Conservation (phyloP, 2,888 invertebrate species). For the Eristalinus sepulchralis region DNA sequence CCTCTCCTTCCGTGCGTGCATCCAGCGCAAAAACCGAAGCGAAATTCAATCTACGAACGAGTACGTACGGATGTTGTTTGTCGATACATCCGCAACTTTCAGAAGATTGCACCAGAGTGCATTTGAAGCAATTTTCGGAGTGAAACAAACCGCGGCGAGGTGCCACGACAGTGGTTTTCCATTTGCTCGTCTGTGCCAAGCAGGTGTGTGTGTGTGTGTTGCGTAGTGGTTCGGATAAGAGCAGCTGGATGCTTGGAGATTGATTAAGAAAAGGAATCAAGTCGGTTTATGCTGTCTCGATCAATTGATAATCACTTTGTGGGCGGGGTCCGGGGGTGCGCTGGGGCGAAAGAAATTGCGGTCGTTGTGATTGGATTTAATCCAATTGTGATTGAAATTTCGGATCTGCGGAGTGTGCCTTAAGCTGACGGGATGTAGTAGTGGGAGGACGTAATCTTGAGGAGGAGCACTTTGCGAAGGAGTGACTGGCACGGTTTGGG, state of each 20-base stretch:
- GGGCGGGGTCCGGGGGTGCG: no score
- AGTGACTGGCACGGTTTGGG: no score
- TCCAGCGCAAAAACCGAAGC: constrained; percentile 14
- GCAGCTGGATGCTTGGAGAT: neutral
- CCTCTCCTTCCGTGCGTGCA: neutral
- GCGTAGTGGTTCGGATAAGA: neutral
- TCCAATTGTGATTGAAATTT: neutral
- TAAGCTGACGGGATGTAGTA: no score
- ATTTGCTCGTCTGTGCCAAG: neutral
- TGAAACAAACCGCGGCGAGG: neutral
- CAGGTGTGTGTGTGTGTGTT: neutral
- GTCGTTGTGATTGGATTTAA: neutral
- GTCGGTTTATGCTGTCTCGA: constrained; percentile 5
- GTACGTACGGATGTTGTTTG: constrained; percentile 34
- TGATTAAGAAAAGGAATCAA: constrained; percentile 42
- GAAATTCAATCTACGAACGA: constrained; percentile 54
- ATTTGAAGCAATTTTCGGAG: constrained; percentile 48
- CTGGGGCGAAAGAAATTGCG: neutral
- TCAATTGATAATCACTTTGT: neutral
- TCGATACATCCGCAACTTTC: constrained; percentile 61
- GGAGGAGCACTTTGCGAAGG: no score
- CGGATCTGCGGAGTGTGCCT: neutral
- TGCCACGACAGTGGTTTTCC: neutral
- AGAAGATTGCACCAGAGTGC: constrained; percentile 56
- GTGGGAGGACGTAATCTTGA: no score